Evolutionary conservation across 2,113 vertebrate genomes (phyloP).

Genomic region (Hipposideros armiger): DNA sequence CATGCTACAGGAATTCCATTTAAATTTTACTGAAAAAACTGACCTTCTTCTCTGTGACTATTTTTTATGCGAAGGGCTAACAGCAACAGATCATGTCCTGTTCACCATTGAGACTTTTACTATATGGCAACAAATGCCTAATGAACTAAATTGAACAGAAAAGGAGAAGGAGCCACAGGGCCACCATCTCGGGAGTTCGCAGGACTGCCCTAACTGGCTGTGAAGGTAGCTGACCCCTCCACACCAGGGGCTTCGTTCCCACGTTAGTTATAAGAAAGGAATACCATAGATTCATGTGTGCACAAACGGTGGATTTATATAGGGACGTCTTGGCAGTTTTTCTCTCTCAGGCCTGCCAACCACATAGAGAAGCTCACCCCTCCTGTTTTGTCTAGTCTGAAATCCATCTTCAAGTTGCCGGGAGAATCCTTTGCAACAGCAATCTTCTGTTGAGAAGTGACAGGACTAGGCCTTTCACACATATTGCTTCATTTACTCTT

Average conservation of each 20-base stretch:
- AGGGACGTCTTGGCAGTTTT: neutral
- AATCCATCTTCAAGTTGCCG: neutral
- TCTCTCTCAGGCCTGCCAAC: neutral
- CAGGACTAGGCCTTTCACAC: neutral
- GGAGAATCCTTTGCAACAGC: neutral
- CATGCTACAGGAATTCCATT: neutral
- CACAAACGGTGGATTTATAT: neutral
- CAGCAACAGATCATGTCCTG: neutral
- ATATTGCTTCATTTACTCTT: neutral
- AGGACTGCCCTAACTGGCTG: neutral
- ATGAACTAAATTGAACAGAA: neutral
- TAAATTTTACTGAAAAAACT: neutral
- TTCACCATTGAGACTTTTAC: neutral
- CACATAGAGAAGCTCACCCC: neutral
- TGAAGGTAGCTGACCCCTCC: neutral
- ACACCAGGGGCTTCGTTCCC: neutral
- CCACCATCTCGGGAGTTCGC: neutral
- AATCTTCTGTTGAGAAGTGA: neutral
- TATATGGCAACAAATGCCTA: neutral
- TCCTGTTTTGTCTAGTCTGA: neutral
- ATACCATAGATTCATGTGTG: neutral
- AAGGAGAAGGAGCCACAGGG: neutral
- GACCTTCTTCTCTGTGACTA: neutral
- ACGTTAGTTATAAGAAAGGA: neutral
- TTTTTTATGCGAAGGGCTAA: neutral